Base-by-base conservation (phyloP, 2,797 vertebrate species). In the Liasis olivaceus region DNA sequence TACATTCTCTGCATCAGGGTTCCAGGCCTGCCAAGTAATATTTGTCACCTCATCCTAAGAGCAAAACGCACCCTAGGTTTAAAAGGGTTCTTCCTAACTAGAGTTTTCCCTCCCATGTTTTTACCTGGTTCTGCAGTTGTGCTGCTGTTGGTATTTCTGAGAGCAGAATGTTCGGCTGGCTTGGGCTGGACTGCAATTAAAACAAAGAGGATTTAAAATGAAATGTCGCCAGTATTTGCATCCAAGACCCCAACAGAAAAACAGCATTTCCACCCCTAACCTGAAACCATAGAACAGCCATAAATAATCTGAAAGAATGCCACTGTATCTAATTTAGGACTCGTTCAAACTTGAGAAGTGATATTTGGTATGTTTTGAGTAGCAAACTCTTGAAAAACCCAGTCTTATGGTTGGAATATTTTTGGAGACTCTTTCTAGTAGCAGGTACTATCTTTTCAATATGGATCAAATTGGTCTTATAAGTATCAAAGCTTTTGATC, bases 91-190 rank as follows among this genome's bases (percentile, higher is more conserved):
- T 62, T 66, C 36, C 24, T 5, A 63, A 85, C 13, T 22, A 24
- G 7, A 64, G 14, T 28, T 60, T 42, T 13, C 8, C 47, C 72
- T 59, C 72, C 36, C 2, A 0, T 0, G 3, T 0, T 85, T 64
- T 92, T 72, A 96, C 96, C 94, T 0, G 26, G 15, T 0, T 94
- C 15, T 87, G 1, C 77, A 0, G 93, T 94, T 63, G 17, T 0
- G 0, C 51, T 36, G 0, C 22, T 4, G 15, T 0, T 0, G 59
- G 54, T 60, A 26, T 85, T 88, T 63, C 72, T 62, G 62, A 85
- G 64, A 64, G 28, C 56, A 72, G 90, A 51, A 13, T 51, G 0
- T 2, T 0, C 5, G 0, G 0, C 88, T 0, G 6, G 26, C 26
- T 87, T 64, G 0, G 0, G 0, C 0, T 63, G 47, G 31, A 86